Evolutionary conservation across 2,113 vertebrate genomes (phyloP).

Genomic region (Crypturellus undulatus): DNA sequence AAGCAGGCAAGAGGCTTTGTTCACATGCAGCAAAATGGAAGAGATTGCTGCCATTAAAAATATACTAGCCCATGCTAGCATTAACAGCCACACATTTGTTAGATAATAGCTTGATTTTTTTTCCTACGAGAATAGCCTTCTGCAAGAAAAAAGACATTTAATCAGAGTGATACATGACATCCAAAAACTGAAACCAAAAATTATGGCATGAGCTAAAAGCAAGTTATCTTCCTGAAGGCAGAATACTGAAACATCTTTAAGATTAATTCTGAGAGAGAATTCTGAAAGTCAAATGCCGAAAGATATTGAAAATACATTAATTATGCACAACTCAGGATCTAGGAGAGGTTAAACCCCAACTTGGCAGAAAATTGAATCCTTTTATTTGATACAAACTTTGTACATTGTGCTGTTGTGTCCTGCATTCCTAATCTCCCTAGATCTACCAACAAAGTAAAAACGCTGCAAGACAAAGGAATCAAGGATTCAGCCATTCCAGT

Average conservation of each 20-base stretch:
- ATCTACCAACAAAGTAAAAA: conserved; percentile 21
- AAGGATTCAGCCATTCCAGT: background rate
- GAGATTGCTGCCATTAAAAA: conserved; percentile 68
- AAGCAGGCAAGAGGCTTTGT: conserved; percentile 62
- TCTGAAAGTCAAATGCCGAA: conserved; percentile 71
- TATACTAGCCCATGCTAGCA: conserved; percentile 57
- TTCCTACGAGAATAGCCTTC: conserved; percentile 53
- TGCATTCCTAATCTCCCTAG: conserved; percentile 55
- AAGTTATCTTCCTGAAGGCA: conserved; percentile 64
- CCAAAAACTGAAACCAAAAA: conserved; percentile 64
- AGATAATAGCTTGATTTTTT: conserved; percentile 69
- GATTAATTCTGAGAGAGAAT: conserved; percentile 71
- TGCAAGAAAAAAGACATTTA: conserved; percentile 52
- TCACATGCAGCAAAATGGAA: conserved; percentile 64
- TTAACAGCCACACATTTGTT: conserved; percentile 67
- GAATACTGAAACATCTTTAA: conserved; percentile 68
- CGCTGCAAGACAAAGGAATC: conserved; percentile 32
- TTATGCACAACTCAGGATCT: conserved; percentile 67
- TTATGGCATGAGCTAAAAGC: conserved; percentile 43
- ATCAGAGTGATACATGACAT: conserved; percentile 73
- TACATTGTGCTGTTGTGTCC: conserved; percentile 40
- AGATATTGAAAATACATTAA: conserved; percentile 74
- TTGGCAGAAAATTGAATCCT: conserved; percentile 71
- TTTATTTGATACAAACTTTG: conserved; percentile 72
- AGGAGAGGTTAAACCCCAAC: conserved; percentile 72